Evolutionary conservation across 2,113 vertebrate genomes (phyloP), one percentile per base, ranked within the genome.

Genomic region (Dromaius novaehollandiae): DNA sequence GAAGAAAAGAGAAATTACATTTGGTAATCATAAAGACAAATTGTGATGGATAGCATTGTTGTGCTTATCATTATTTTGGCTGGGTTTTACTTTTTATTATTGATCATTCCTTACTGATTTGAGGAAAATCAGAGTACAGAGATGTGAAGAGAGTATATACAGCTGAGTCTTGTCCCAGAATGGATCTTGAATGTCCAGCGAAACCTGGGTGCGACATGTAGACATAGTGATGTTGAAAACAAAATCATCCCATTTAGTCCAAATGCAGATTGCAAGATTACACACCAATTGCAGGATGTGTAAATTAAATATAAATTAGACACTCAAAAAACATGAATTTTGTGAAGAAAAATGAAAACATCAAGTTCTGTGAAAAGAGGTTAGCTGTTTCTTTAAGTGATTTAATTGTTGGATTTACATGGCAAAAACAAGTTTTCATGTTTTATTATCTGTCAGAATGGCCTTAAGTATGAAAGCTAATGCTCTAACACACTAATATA

Each of bases 391-490:
- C 73, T 97, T 95, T 96, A 88, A 96, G 79, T 58, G 78, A 84
- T 89, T 92, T 92, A 87, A 86, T 96, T 92, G 69, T 82, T 76
- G 78, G 71, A 94, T 21, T 77, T 94, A 53, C 50, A 75, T 78
- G 58, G 73, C 53, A 61, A 95, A 95, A 94, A 30, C 42, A 88
- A 65, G 12, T 92, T 96, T 97, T 89, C 55, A 14, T 73, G 61
- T 66, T 82, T 96, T 74, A 61, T 94, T 96, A n/a, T 95, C 69
- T 96, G 15, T 74, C 73, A 78, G 58, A 95, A 95, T 96, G 65
- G 38, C 94, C 82, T 86, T 95, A 95, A 95, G 89, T 94, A 87
- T 88, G 95, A 91, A 97, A 85, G 55, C 48, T 97, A 97, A 93
- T 84, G 79, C 46, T 97, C 50, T 71, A 93, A 69, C 25, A 91